Evolutionary conservation across 2,888 invertebrate species (phyloP).

Genomic region (Muscina levida): DNA sequence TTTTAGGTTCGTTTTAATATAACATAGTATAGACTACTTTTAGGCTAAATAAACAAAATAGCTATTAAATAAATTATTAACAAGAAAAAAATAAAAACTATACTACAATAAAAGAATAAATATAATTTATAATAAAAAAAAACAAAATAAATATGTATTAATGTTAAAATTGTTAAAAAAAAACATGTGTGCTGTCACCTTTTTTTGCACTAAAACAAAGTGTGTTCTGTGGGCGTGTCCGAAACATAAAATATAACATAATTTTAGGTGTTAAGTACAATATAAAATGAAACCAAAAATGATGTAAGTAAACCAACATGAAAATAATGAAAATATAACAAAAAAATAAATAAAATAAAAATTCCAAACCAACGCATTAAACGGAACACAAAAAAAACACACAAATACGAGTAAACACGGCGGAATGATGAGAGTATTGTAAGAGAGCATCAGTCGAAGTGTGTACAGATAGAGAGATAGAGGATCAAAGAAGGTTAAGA

Average conservation of each 20-base stretch:
- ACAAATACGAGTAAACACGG: constrained; percentile 38
- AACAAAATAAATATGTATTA: constrained; percentile 33
- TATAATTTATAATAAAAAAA: constrained; percentile 33
- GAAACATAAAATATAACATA: constrained; percentile 6
- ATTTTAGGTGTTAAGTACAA: constrained; percentile 1
- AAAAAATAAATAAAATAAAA: constrained; percentile 7
- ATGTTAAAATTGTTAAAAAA: constrained; percentile 42
- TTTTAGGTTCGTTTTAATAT: constrained; percentile 18
- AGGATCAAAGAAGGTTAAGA: constrained; percentile 32
- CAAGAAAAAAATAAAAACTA: constrained; percentile 47
- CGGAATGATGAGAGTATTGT: constrained; percentile 6
- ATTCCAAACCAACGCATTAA: not conserved
- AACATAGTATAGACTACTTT: constrained; percentile 1
- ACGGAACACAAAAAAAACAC: constrained; percentile 28
- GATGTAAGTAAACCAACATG: too few species aligned
- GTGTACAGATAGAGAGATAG: not conserved
- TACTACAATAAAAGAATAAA: constrained; percentile 32
- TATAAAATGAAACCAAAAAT: not conserved
- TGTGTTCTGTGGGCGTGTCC: constrained; percentile 21
- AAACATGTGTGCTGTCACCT: constrained; percentile 64
- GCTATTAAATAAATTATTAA: not conserved
- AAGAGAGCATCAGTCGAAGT: too few species aligned
- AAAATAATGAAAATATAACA: constrained; percentile 39
- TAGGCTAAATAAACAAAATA: constrained; percentile 26
- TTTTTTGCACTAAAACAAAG: constrained; percentile 45